phyloP scores from a whole-genome alignment of 2,113 vertebrate species.

The Melanotaenia duboulayi region DNA sequence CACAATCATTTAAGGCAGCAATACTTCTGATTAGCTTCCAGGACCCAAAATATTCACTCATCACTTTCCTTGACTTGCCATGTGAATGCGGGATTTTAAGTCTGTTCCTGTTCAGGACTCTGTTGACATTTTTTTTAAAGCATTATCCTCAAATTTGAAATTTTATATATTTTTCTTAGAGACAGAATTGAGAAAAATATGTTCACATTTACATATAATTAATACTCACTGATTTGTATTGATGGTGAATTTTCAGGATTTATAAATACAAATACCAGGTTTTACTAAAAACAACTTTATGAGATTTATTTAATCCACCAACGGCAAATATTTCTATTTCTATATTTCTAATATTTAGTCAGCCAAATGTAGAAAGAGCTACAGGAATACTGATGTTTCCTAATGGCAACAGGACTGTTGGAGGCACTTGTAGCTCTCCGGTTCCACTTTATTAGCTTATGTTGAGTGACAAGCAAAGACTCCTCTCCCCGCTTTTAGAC shows the following conservation, averaged over 20 bases:
- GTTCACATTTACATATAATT: slow-evolving; percentile 50
- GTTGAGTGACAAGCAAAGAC: slow-evolving; percentile 13
- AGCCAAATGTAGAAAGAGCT: background rate
- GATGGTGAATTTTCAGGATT: slow-evolving; percentile 23
- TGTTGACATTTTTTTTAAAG: slow-evolving; percentile 31
- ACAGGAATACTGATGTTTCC: slow-evolving; percentile 14
- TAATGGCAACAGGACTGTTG: background rate
- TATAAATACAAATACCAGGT: slow-evolving; percentile 5
- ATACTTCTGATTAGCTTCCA: slow-evolving; percentile 54
- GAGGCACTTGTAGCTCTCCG: slow-evolving; percentile 25
- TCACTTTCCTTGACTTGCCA: slow-evolving; percentile 32
- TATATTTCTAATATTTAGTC: too few species aligned
- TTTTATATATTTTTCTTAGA: slow-evolving; percentile 41
- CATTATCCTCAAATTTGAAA: slow-evolving; percentile 51
- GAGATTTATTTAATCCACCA: slow-evolving; percentile 32
- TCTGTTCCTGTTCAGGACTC: slow-evolving; percentile 2
- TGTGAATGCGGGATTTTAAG: background rate
- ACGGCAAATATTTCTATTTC: background rate
- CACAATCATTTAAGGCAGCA: slow-evolving; percentile 59
- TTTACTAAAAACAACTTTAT: slow-evolving; percentile 43
- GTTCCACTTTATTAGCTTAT: slow-evolving; percentile 32
- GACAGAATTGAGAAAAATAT: slow-evolving; percentile 36
- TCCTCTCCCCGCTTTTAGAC: slow-evolving; percentile 8
- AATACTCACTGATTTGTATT: slow-evolving; percentile 35
- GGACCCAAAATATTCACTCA: slow-evolving; percentile 38